These are phyloP conservation scores for Tympanuchus pallidicinctus DNA, from an alignment of 2,113 vertebrate genomes.

Conservation along the genomic window DNA sequence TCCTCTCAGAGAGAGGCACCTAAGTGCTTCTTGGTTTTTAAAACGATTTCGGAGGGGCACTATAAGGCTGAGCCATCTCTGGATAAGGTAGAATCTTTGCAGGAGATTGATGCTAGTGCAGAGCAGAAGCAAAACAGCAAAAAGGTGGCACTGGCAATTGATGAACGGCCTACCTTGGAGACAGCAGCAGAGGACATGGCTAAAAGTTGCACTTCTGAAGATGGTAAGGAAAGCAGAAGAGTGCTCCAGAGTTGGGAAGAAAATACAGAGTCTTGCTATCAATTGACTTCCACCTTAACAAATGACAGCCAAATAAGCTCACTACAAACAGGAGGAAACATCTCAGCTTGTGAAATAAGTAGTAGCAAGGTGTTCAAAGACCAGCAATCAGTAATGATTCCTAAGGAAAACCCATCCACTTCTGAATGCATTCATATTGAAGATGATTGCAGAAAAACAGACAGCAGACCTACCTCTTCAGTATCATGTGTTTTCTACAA, in stretches of 20 bases:
- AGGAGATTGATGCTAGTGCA: background rate
- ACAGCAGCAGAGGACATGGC: background rate
- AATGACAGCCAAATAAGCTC: background rate
- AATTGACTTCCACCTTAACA: background rate
- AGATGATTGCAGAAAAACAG: background rate
- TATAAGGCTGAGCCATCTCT: slow-evolving; percentile 23
- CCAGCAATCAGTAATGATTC: background rate
- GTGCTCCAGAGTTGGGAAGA: background rate
- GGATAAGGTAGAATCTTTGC: background rate
- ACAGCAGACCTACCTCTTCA: background rate
- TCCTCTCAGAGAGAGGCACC: slow-evolving; percentile 6
- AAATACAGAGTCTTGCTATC: background rate
- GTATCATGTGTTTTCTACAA: background rate
- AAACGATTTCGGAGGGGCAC: slow-evolving; percentile 54
- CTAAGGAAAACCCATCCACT: background rate
- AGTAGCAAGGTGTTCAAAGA: background rate
- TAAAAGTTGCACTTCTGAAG: background rate
- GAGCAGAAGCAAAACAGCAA: slow-evolving; percentile 8
- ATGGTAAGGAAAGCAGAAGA: background rate
- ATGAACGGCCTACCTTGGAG: background rate
- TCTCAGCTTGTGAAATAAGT: background rate
- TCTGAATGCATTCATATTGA: background rate
- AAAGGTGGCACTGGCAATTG: background rate
- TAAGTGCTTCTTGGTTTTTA: slow-evolving; percentile 53
- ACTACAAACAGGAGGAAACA: background rate